A percentile compares a stretch with the other conserved stretches of the same genome.
Evolutionary conservation across 2,888 invertebrate species (phyloP).

Genomic region (Parapristionchus giblindavisi): DNA sequence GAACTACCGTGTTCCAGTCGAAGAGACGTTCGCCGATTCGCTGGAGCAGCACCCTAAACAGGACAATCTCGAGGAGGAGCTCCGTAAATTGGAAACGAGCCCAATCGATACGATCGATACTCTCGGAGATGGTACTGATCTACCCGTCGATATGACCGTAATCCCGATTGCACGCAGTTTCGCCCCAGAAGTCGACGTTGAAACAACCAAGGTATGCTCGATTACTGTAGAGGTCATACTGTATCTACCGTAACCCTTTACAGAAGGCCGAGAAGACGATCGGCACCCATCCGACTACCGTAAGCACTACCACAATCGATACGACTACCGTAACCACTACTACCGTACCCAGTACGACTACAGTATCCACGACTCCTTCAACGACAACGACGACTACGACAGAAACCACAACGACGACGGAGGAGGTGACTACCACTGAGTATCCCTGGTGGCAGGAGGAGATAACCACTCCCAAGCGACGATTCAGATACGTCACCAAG

Average conservation of each 20-base stretch:
- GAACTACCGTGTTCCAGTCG: slow-evolving; percentile 10
- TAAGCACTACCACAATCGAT: slow-evolving; percentile 5
- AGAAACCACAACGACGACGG: not conserved
- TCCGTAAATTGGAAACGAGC: too few relatives aligned
- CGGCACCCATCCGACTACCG: not conserved
- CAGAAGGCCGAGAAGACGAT: slow-evolving; percentile 23
- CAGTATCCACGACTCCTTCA: not conserved
- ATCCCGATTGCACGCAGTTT: too few relatives aligned
- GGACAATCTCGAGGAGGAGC: slow-evolving; percentile 17
- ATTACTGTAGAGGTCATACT: too few relatives aligned
- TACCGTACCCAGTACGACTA: slow-evolving; percentile 5
- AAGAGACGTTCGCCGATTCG: slow-evolving; percentile 20
- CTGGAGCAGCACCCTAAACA: not conserved
- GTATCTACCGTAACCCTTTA: too few relatives aligned
- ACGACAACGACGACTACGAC: not conserved
- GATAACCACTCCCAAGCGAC: slow-evolving; percentile 40
- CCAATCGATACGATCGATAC: too few relatives aligned
- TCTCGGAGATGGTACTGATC: too few relatives aligned
- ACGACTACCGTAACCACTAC: not conserved
- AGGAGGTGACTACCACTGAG: slow-evolving; percentile 37
- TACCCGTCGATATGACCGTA: too few relatives aligned
- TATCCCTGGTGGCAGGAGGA: slow-evolving; percentile 37
- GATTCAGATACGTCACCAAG: slow-evolving; percentile 58
- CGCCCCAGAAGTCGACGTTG: not conserved
- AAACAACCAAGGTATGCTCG: not conserved